These are phyloP conservation scores for Stenopsyche tienmushanensis DNA, from an alignment of 1,140 invertebrate species.

Conservation along the genomic window DNA sequence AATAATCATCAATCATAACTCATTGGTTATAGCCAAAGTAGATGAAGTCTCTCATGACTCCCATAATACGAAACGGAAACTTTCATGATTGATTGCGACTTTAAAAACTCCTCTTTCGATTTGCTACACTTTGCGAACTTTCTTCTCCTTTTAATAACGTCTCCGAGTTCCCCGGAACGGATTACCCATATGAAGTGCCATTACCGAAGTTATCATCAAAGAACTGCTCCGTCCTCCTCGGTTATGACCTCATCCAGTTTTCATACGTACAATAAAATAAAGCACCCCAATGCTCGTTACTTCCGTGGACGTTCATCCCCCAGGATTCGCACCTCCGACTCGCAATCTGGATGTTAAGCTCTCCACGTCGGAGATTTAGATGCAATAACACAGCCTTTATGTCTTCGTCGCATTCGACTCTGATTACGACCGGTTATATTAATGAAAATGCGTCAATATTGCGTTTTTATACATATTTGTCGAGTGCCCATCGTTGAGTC, in stretches of 20 bases:
- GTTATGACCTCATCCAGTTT: conserved; percentile 36
- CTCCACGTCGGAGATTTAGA: conserved; percentile 17
- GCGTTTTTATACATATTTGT: conserved; percentile 7
- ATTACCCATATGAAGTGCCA: no score
- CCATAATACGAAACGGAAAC: no score
- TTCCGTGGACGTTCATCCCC: not conserved
- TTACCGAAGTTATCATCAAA: not conserved
- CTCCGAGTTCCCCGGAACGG: no score
- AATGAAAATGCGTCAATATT: conserved; percentile 14
- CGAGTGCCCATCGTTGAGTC: not conserved
- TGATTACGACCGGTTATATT: not conserved
- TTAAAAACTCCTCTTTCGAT: no score
- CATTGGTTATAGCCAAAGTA: no score
- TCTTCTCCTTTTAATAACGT: no score
- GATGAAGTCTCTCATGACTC: no score
- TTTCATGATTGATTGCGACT: no score
- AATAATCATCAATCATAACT: no score
- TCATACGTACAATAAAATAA: conserved; percentile 34
- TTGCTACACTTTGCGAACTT: no score
- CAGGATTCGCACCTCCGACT: not conserved
- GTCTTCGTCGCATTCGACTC: conserved; percentile 33
- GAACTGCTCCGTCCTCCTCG: conserved; percentile 8
- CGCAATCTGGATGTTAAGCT: not conserved
- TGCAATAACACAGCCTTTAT: conserved; percentile 37
- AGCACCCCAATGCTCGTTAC: conserved; percentile 13